These are phyloP conservation scores for Microcaecilia unicolor DNA, from an alignment of 2,797 vertebrate genomes.

Conservation along the genomic window DNA sequence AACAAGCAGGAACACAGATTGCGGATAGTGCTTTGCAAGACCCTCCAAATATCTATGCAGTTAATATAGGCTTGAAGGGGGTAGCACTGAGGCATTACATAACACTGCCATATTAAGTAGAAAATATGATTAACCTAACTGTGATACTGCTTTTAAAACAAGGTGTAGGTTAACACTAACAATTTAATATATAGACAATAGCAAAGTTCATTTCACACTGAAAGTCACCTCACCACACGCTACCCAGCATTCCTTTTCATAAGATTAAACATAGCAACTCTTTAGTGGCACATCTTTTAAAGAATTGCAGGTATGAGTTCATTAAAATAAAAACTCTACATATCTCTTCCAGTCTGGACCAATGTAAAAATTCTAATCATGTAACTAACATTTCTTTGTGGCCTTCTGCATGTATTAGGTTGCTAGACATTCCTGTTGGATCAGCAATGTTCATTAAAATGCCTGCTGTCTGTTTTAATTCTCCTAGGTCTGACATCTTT, in stretches of 20 bases:
- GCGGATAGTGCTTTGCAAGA: too few species aligned
- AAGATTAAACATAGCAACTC: too few species aligned
- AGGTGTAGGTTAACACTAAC: too few species aligned
- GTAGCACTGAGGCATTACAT: too few species aligned
- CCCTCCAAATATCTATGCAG: too few species aligned
- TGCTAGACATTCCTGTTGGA: slow-evolving; percentile 51
- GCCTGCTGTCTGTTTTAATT: slow-evolving; percentile 68
- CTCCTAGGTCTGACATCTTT: slow-evolving; percentile 53
- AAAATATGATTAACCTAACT: too few species aligned
- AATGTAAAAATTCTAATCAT: slow-evolving; percentile 24
- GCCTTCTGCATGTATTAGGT: slow-evolving; percentile 32
- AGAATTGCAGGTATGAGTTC: slow-evolving; percentile 1
- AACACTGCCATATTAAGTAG: too few species aligned
- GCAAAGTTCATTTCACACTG: not conserved
- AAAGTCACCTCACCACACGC: not conserved
- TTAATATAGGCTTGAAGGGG: too few species aligned
- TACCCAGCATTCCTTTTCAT: too few species aligned
- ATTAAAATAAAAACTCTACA: slow-evolving; percentile 12
- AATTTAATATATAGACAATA: too few species aligned
- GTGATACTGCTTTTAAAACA: too few species aligned
- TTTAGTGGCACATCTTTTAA: slow-evolving; percentile 5
- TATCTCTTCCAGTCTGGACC: slow-evolving; percentile 17
- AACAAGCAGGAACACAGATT: too few species aligned
- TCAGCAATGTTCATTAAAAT: slow-evolving; percentile 57
- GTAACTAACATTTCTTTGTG: slow-evolving; percentile 19